These are phyloP conservation scores for Microcebus ravelobensis DNA, from an alignment of 2,113 vertebrate genomes.

Conservation along the genomic window DNA sequence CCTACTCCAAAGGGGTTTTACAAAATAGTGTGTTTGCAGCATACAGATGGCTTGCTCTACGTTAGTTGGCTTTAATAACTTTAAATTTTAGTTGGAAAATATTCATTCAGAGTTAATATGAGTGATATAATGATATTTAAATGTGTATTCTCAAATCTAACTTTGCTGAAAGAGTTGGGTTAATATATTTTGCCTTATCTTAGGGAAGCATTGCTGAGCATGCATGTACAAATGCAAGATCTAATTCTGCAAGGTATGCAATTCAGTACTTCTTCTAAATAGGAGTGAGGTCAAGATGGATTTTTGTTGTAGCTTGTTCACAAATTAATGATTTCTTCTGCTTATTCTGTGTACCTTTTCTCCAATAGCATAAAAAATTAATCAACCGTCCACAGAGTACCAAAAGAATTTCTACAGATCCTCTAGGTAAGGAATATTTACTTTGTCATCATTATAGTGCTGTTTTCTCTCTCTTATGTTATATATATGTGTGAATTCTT, in stretches of 20 bases:
- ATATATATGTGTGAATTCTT: background rate
- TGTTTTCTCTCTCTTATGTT: background rate
- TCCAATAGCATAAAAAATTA: slow-evolving; percentile 85
- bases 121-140: background rate
- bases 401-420: slow-evolving; percentile 80
- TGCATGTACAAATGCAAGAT: background rate
- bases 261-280: background rate
- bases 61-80: background rate
- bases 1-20: background rate
- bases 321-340: background rate
- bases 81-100: slow-evolving; percentile 15
- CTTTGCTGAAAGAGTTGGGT: background rate
- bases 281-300: background rate
- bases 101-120: background rate
- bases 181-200: background rate
- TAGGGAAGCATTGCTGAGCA: slow-evolving; percentile 2
- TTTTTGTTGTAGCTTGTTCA: slow-evolving; percentile 19
- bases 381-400: slow-evolving; percentile 79
- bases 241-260: background rate
- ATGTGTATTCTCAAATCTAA: background rate
- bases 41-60: background rate
- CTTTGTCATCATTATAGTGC: background rate
- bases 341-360: slow-evolving; percentile 55
- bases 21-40: background rate
- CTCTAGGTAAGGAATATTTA: slow-evolving; percentile 82